A percentile compares a stretch with the other conserved stretches of the same genome.
Evolutionary conservation across 2,797 vertebrate genomes (phyloP).

Genomic region (Coregonus suidteri): DNA sequence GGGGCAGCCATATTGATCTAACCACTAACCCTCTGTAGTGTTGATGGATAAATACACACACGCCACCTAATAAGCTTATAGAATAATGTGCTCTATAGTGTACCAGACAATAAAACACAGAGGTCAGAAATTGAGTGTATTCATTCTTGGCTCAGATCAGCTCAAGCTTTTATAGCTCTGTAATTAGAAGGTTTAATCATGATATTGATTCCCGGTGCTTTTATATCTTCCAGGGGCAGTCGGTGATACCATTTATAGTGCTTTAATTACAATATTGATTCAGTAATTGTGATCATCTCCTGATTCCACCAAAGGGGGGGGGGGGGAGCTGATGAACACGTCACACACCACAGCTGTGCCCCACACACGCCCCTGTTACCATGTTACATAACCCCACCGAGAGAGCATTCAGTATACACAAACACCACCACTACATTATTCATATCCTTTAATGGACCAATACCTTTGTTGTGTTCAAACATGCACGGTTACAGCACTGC

Average conservation of each 20-base stretch:
- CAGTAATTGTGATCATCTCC: slow-evolving; percentile 67
- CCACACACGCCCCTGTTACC: slow-evolving; percentile 16
- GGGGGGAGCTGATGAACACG: not conserved
- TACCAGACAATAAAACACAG: slow-evolving; percentile 36
- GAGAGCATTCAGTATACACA: slow-evolving; percentile 31
- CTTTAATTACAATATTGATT: slow-evolving; percentile 74
- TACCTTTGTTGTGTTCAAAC: slow-evolving; percentile 17
- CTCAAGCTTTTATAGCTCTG: slow-evolving; percentile 46
- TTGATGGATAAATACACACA: slow-evolving; percentile 23
- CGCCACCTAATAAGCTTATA: slow-evolving; percentile 59
- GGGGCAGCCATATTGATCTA: slow-evolving; percentile 54
- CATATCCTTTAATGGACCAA: slow-evolving; percentile 54
- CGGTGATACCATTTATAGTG: slow-evolving; percentile 70
- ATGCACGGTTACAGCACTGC: slow-evolving; percentile 7
- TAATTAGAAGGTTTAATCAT: slow-evolving; percentile 66
- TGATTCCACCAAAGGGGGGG: slow-evolving; percentile 22
- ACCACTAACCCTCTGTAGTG: not conserved
- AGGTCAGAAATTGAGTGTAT: slow-evolving; percentile 24
- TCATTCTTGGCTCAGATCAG: slow-evolving; percentile 17
- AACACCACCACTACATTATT: slow-evolving; percentile 50
- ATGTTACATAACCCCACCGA: slow-evolving; percentile 17
- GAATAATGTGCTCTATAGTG: slow-evolving; percentile 53
- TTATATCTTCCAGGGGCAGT: slow-evolving; percentile 40
- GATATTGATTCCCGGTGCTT: slow-evolving; percentile 63
- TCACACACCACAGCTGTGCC: slow-evolving; percentile 30